These are phyloP conservation scores for Adelphocoris suturalis DNA, from an alignment of 2,888 invertebrate genomes.

Conservation along the genomic window DNA sequence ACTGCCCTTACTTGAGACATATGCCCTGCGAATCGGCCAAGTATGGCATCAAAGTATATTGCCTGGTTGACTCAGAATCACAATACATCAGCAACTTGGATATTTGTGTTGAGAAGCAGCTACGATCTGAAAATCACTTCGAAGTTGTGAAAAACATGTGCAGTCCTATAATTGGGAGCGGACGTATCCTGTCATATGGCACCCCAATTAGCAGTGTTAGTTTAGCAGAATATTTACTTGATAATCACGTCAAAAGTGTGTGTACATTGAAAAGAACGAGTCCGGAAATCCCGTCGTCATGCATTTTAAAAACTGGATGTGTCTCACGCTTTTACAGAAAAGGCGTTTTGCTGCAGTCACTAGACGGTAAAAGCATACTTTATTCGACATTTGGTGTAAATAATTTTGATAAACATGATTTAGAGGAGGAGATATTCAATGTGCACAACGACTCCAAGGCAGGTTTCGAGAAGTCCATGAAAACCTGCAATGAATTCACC, in stretches of 20 bases:
- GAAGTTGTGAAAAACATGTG: neutral
- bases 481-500: neutral
- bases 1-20: neutral
- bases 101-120: conserved; percentile 4
- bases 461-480: neutral
- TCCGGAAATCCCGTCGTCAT: neutral
- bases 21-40: neutral
- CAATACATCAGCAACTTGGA: neutral
- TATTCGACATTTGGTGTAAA: neutral
- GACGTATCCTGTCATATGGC: neutral
- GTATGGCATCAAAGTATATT: conserved; percentile 19
- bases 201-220: neutral
- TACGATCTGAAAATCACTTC: neutral
- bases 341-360: neutral
- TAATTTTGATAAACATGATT: neutral
- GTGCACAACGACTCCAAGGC: neutral
- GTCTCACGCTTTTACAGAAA: neutral
- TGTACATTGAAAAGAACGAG: neutral
- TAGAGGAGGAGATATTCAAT: neutral
- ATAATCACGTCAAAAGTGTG: neutral
- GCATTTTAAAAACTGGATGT: neutral
- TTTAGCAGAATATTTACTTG: neutral
- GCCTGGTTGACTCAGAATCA: neutral
- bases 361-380: neutral
- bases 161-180: neutral